Conservation (phyloP, 1,140 invertebrate species). For the Sarcophaga bullata region DNA sequence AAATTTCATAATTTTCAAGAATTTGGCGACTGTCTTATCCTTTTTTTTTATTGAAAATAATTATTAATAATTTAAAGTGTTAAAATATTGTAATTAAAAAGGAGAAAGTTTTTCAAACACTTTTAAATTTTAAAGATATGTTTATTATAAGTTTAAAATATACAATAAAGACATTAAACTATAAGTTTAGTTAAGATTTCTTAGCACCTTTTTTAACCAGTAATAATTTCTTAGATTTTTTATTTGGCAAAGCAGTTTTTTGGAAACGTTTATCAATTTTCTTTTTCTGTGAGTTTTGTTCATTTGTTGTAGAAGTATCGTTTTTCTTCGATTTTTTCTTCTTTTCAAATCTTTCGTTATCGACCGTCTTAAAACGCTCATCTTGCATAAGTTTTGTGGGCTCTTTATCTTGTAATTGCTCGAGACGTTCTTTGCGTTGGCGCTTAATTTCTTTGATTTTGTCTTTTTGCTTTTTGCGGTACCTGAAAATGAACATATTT, state of each 20-base stretch:
- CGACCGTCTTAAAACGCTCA: conserved; percentile 58
- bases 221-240: conserved; percentile 16
- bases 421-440: conserved; percentile 53
- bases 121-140: neutral
- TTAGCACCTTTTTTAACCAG: neutral
- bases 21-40: neutral
- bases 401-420: conserved; percentile 45
- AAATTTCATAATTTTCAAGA: too few relatives aligned
- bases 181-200: neutral
- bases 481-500: conserved; percentile 45
- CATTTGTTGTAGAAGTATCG: neutral
- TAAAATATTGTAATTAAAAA: conserved; percentile 6
- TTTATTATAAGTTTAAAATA: neutral
- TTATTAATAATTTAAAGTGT: neutral
- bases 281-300: neutral
- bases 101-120: neutral
- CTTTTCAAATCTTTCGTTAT: conserved; percentile 55
- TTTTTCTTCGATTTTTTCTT: conserved; percentile 46
- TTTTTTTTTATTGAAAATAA: neutral
- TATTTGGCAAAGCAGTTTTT: conserved; percentile 24
- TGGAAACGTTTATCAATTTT: conserved; percentile 9
- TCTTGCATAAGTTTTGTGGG: conserved; percentile 52
- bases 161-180: neutral
- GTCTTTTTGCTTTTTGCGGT: conserved; percentile 62
- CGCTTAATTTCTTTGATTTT: conserved; percentile 53